Evolutionary conservation across 2,113 vertebrate species (phyloP).

Genomic region (Daphoenositta chrysoptera): DNA sequence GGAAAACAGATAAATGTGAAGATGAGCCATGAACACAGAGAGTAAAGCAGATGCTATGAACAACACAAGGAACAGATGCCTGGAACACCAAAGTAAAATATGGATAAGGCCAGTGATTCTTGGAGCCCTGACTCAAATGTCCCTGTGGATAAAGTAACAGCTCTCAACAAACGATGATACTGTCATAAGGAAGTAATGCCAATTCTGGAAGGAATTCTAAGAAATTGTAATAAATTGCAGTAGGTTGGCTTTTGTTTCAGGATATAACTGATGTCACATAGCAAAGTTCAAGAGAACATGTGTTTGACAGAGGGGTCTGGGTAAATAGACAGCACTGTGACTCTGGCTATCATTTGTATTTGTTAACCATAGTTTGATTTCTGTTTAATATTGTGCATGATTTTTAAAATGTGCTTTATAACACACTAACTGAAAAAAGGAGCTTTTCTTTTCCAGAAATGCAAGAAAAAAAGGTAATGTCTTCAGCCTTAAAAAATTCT

Average conservation of each 20-base stretch:
- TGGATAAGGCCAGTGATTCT: background rate
- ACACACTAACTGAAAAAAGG: background rate
- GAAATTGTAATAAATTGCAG: background rate
- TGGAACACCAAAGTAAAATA: background rate
- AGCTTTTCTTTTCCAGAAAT: background rate
- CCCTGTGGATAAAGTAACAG: background rate
- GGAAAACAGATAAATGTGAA: background rate
- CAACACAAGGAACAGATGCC: background rate
- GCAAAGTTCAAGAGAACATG: background rate
- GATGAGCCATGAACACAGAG: background rate
- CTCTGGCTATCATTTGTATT: background rate
- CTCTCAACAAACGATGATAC: background rate
- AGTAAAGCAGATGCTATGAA: background rate
- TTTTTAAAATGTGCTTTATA: background rate
- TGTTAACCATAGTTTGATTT: background rate
- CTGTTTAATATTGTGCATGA: background rate
- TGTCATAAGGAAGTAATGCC: background rate
- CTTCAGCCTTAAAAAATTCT: slow-evolving; percentile 21
- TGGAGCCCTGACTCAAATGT: background rate
- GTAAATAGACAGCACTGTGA: background rate
- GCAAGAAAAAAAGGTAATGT: background rate
- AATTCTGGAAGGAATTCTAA: background rate
- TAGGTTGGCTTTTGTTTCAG: background rate
- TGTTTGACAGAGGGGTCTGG: background rate
- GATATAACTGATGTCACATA: background rate